These are phyloP conservation scores for Leptura quadrifasciata DNA, from an alignment of 2,888 invertebrate species.

Conservation along the genomic window DNA sequence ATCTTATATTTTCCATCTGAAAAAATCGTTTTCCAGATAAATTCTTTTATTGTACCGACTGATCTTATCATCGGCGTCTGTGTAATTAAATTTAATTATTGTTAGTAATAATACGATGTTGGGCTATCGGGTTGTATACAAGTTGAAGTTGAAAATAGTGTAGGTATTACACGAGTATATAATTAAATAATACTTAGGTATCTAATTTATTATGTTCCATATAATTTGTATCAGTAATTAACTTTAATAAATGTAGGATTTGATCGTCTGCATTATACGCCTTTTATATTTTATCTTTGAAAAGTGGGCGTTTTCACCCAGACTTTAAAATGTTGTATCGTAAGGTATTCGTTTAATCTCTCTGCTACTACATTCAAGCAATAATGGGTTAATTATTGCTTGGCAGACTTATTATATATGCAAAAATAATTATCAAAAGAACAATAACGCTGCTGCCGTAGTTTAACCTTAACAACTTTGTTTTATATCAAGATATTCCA, in stretches of 20 bases:
- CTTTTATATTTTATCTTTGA: constrained; percentile 65
- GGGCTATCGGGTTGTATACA: constrained; percentile 60
- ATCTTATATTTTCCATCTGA: constrained; percentile 39
- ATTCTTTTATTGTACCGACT: constrained; percentile 62
- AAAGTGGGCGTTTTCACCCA: constrained; percentile 57
- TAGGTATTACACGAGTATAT: constrained; percentile 58
- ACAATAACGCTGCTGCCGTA: constrained; percentile 51
- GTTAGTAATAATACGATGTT: constrained; percentile 63
- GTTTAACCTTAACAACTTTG: constrained; percentile 32
- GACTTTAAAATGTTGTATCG: constrained; percentile 52
- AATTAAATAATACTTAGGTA: constrained; percentile 73
- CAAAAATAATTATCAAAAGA: constrained; percentile 57
- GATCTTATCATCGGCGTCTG: constrained; percentile 60
- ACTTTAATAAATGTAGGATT: constrained; percentile 66
- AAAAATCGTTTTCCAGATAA: constrained; percentile 63
- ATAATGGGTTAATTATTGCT: constrained; percentile 59
- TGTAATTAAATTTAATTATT: constrained; percentile 67
- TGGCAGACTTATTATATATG: constrained; percentile 53
- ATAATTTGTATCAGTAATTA: constrained; percentile 72
- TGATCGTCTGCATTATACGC: constrained; percentile 64
- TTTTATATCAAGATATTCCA: constrained; percentile 21
- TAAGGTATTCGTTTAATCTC: constrained; percentile 53
- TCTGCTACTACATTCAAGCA: constrained; percentile 53
- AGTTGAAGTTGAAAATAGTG: constrained; percentile 40
- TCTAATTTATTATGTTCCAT: constrained; percentile 73